Conservation (phyloP, 2,888 invertebrate species). For the Ditula angustiorana region DNA sequence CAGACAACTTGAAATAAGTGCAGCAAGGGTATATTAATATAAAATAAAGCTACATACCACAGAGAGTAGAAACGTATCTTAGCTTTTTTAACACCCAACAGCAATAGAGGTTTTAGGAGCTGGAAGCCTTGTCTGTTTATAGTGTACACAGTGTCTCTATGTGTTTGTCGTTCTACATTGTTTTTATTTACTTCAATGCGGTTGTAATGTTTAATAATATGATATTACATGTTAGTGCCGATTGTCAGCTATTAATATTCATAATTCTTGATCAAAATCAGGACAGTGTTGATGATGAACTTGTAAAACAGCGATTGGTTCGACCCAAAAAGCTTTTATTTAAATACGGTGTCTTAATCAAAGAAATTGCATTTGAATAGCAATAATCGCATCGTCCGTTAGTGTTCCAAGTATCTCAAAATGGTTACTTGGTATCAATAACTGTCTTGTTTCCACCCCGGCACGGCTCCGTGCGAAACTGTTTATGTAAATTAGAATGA, state of each 20-base stretch:
- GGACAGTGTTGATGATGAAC: no score
- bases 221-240: no score
- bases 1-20: background rate
- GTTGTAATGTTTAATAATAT: no score
- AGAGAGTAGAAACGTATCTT: background rate
- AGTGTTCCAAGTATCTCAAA: background rate
- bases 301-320: no score
- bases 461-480: conserved; percentile 59
- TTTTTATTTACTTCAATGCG: no score
- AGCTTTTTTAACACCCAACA: background rate
- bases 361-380: no score
- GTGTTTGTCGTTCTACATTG: no score
- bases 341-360: no score
- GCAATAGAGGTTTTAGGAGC: background rate
- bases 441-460: conserved; percentile 53
- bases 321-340: no score
- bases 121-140: background rate
- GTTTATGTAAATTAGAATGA: conserved; percentile 71
- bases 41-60: background rate
- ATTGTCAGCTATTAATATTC: no score
- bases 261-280: no score
- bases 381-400: no score
- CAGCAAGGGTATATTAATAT: conserved; percentile 1
- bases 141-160: background rate
- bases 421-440: conserved; percentile 50